Base-by-base conservation (phyloP, 2,797 vertebrate genomes). In the Scomberomorus guttatus region DNA sequence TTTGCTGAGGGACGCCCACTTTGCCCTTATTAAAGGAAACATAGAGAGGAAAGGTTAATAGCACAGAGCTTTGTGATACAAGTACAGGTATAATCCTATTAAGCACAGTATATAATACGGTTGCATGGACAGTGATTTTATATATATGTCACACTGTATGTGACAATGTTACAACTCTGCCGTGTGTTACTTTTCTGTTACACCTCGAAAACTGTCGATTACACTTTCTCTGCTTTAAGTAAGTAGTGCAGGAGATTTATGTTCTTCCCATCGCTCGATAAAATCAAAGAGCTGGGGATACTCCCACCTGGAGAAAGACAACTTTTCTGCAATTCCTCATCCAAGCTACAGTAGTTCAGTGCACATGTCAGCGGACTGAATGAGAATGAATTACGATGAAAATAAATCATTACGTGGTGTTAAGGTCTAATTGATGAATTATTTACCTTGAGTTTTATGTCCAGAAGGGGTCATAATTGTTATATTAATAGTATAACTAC, bases 31-130 rank as follows among this genome's bases (percentile, higher is more conserved):
- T 81, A 87, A 82, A 85, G 65, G 70, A 80, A 84, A 90, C 79
- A 75, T 71, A 72, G 77, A 82, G 58, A 84, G 81, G 62, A 83
- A 80, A 86, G 86, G 88, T 89, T 93, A 91, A 89, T 86, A 77
- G 79, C 70, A 71, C 57, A 55, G 69, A 78, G 80, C 77, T 75
- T 73, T 83, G 76, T 70, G 71, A 83, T 68, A 72, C 77, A 81
- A 80, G 73, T 22, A 58, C 42, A 79, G 54, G 50, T 87, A 71
- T 91, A 92, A 92, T 88, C 88, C 80, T 79, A 84, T 89, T 79
- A 87, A 75, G 51, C 61, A 20, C 9, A 52, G 59, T 61, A 57
- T 81, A 75, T 78, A 57, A 84, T 72, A 75, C 67, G 70, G 59
- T 64, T 81, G 55, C 65, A 56, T 50, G 70, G 64, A 75, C 61